Evolutionary conservation across 1,140 invertebrate genomes (phyloP), one percentile per base, ranked within the genome.

Genomic region (Anoplophora glabripennis): DNA sequence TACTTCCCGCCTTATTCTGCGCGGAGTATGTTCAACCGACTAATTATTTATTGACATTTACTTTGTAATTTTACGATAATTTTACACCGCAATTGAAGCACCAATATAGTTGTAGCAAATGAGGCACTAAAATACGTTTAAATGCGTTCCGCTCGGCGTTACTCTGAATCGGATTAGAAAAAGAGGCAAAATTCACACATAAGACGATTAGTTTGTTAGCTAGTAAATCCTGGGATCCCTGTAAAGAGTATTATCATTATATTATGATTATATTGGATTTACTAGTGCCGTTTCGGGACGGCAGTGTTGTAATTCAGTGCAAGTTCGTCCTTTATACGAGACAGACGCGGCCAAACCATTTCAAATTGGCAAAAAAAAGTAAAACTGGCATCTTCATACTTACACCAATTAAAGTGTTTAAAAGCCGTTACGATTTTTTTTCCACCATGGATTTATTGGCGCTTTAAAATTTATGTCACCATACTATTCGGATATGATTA

Each of bases 201-300:
- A 75, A 75, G 73, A 72, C 72, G 73, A 75, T 75, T 75, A 75
- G 70, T 69, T 66, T 58, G 69, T 64, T 71, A 63, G 69, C 69
- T 68, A 71, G 57, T 74, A 75, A 75, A 75, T 74, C 73, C 73
- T 61, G 61, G 67, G 71, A 73, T 74, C 71, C 72, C 49, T 57
- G 73, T 67, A 74, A 72, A 74, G 72, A 74, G 72, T 64, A 75
- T 75, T 75, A 75, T 74, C 72, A 75, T 75, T 72, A 75, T 73
- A 75, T 75, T 75, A 75, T 75, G 72, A 75, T 75, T 72, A 73
- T 72, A 73, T 73, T 72, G 73, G 72, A 73, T 75, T 73, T 72
- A 69, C 54, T 71, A 65, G 66, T 71, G 65, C 66, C 68, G 71
- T 67, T 73, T 69, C 59, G 66, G 64, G 40, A 42, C 46, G 40